These are phyloP conservation scores for Oryzias curvinotus DNA, from an alignment of 2,113 vertebrate species.

Conservation along the genomic window DNA sequence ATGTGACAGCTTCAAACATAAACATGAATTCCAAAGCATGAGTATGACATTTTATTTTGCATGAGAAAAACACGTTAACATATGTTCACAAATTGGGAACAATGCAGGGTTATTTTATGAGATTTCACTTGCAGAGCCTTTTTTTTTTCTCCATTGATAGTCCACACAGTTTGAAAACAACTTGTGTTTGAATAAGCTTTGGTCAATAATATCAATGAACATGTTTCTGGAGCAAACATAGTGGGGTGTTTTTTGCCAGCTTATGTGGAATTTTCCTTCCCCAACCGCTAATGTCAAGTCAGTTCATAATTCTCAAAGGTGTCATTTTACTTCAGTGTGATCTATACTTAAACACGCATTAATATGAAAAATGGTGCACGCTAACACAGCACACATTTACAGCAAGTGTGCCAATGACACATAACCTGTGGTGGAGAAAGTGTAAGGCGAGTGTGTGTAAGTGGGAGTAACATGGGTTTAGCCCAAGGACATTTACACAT, in stretches of 20 bases:
- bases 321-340: constrained; percentile 11
- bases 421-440: neutral
- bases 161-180: constrained; percentile 33
- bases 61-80: constrained; percentile 4
- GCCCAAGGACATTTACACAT: neutral
- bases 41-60: constrained; percentile 24
- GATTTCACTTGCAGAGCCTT: constrained; percentile 29
- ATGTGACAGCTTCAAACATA: no score
- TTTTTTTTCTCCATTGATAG: constrained; percentile 29
- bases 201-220: constrained; percentile 62
- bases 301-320: constrained; percentile 32
- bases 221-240: constrained; percentile 45
- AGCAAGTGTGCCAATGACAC: neutral
- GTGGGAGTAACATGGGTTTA: neutral
- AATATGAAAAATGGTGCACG: neutral
- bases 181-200: constrained; percentile 45
- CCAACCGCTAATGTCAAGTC: constrained; percentile 50
- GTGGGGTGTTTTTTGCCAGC: constrained; percentile 35
- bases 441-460: neutral
- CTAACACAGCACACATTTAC: neutral
- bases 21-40: neutral
- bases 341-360: constrained; percentile 10
- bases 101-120: neutral
- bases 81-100: constrained; percentile 5
- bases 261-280: constrained; percentile 25